phyloP scores from a whole-genome alignment of 2,888 invertebrate species.

The Atherix ibis region DNA sequence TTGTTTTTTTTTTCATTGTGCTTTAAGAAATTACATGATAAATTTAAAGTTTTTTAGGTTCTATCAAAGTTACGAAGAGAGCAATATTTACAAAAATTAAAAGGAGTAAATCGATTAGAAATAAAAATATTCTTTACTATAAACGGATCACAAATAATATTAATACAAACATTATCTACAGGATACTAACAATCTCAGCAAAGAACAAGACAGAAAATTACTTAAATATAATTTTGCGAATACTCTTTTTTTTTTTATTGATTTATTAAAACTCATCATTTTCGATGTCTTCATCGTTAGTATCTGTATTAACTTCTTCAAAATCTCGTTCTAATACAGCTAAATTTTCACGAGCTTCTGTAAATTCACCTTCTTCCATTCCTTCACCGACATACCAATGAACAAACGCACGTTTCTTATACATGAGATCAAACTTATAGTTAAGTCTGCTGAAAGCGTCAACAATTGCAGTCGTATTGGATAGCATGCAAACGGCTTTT shows the following conservation, averaged over 20 bases:
- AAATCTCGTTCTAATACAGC: constrained; percentile 57
- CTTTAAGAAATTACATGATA: too few species aligned
- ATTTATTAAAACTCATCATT: background rate
- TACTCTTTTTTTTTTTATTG: background rate
- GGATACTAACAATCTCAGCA: too few species aligned
- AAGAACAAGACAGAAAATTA: too few species aligned
- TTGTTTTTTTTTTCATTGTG: too few species aligned
- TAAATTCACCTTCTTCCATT: constrained; percentile 72
- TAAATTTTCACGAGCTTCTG: constrained; percentile 64
- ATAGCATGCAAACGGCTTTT: constrained; percentile 78
- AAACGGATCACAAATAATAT: too few species aligned
- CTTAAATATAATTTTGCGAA: too few species aligned
- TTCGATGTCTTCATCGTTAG: constrained; percentile 15
- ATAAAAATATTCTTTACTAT: too few species aligned
- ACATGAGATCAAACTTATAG: constrained; percentile 85
- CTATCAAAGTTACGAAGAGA: too few species aligned
- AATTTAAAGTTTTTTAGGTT: too few species aligned
- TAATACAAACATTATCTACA: too few species aligned
- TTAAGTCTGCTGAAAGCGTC: constrained; percentile 74
- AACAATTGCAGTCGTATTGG: constrained; percentile 74
- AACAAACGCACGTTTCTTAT: constrained; percentile 76
- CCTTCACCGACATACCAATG: constrained; percentile 80
- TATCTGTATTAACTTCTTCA: constrained; percentile 55
- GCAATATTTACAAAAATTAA: too few species aligned
- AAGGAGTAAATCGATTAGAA: too few species aligned